These are phyloP conservation scores for Epistrophella euchroma DNA, from an alignment of 2,888 invertebrate genomes.

Conservation along the genomic window DNA sequence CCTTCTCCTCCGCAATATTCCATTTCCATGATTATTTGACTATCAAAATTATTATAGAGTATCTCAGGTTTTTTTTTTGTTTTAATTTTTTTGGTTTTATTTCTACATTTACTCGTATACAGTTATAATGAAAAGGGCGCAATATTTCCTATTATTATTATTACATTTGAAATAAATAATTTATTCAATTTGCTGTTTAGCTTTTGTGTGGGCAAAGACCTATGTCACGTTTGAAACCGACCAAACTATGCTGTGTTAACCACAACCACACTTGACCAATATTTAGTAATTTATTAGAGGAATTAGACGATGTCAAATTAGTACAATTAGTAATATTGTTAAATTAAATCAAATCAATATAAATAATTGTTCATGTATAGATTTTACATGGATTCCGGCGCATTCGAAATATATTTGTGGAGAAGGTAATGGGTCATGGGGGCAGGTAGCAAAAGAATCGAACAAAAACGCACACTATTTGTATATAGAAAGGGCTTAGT, in stretches of 20 bases:
- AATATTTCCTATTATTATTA: slow-evolving; percentile 42
- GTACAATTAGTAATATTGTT: slow-evolving; percentile 71
- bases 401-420: slow-evolving; percentile 54
- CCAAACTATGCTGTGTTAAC: slow-evolving; percentile 45
- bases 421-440: background rate
- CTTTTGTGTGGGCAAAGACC: slow-evolving; percentile 17
- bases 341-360: slow-evolving; percentile 71
- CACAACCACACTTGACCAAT: slow-evolving; percentile 60
- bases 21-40: slow-evolving; percentile 11
- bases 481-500: slow-evolving; percentile 6
- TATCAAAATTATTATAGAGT: slow-evolving; percentile 19
- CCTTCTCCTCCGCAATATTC: background rate
- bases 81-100: background rate
- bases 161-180: slow-evolving; percentile 42
- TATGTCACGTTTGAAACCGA: slow-evolving; percentile 63
- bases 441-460: background rate
- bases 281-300: slow-evolving; percentile 74
- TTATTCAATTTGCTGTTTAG: slow-evolving; percentile 42
- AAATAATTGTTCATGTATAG: slow-evolving; percentile 43
- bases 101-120: background rate
- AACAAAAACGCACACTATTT: background rate
- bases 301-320: slow-evolving; percentile 73
- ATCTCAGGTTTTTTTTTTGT: slow-evolving; percentile 44
- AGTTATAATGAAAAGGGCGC: slow-evolving; percentile 1
- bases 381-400: slow-evolving; percentile 30